Conservation (phyloP, 2,888 invertebrate species). For the Tribolium freemani region DNA sequence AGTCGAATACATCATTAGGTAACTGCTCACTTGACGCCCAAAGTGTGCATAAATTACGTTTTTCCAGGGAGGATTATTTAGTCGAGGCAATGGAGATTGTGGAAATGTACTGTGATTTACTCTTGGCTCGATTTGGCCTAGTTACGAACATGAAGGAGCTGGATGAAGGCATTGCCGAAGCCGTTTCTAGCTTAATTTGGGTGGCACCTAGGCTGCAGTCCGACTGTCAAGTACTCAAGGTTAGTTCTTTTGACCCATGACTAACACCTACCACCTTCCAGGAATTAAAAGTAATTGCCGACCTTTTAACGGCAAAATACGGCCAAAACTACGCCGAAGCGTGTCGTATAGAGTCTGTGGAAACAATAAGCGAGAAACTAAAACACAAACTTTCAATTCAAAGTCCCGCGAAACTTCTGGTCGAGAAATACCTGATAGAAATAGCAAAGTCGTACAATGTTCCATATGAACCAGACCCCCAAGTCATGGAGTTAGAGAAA, state of each 20-base stretch:
- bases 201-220: constrained; percentile 93
- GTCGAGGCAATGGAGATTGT: constrained; percentile 99
- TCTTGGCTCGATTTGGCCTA: constrained; percentile 95
- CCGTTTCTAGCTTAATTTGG: constrained; percentile 97
- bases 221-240: constrained; percentile 76
- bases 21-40: constrained; percentile 47
- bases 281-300: constrained; percentile 85
- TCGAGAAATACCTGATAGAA: constrained; percentile 95
- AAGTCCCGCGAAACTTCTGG: constrained; percentile 94
- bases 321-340: constrained; percentile 94
- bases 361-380: constrained; percentile 89
- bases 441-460: constrained; percentile 97
- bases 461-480: constrained; percentile 94
- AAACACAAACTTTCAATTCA: constrained; percentile 94
- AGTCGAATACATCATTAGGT: constrained; percentile 97
- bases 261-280: constrained; percentile 54
- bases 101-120: constrained; percentile 98
- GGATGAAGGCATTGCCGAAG: constrained; percentile 95
- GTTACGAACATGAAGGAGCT: constrained; percentile 97
- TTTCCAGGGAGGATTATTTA: constrained; percentile 93
- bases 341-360: constrained; percentile 85
- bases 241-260: background rate
- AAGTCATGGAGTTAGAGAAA: constrained; percentile 85
- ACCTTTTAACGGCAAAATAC: constrained; percentile 91
- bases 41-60: constrained; percentile 5